phyloP scores from a whole-genome alignment of 2,113 vertebrate genomes.

The Cyprinodon variegatus region DNA sequence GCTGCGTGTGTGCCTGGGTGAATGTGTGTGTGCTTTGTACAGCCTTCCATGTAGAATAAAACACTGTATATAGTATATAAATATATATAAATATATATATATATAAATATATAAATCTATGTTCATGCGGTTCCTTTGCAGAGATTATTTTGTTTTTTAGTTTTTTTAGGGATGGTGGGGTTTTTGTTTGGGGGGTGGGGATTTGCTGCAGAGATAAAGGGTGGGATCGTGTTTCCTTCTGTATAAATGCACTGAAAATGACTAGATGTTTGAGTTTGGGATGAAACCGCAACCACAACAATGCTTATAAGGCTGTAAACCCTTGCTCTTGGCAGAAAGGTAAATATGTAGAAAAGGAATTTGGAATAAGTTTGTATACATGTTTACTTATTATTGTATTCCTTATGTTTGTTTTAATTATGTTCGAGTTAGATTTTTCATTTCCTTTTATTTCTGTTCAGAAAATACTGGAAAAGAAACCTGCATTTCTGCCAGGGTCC shows the following conservation, averaged over 20 bases:
- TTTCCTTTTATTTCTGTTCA: constrained; percentile 49
- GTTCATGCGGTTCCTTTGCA: constrained; percentile 57
- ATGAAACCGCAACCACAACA: constrained; percentile 59
- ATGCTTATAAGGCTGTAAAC: constrained; percentile 46
- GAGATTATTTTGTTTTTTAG: constrained; percentile 70
- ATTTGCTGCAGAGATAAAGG: constrained; percentile 35
- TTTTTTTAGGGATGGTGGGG: constrained; percentile 56
- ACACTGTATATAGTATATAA: constrained; percentile 75
- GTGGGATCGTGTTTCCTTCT: constrained; percentile 32
- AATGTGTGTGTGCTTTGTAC: constrained; percentile 60
- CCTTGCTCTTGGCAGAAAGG: constrained; percentile 32
- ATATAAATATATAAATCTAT: constrained; percentile 67
- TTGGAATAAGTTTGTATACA: constrained; percentile 48
- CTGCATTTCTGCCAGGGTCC: constrained; percentile 62
- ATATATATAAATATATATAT: constrained; percentile 66
- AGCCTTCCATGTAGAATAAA: constrained; percentile 62
- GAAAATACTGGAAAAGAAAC: constrained; percentile 70
- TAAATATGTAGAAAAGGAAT: constrained; percentile 43
- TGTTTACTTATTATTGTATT: constrained; percentile 40
- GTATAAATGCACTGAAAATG: constrained; percentile 73
- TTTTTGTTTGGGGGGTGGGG: constrained; percentile 6
- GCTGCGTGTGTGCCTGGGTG: constrained; percentile 36
- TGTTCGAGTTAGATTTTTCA: constrained; percentile 44
- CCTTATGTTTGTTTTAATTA: constrained; percentile 1
- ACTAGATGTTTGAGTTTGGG: constrained; percentile 48